A percentile compares a stretch with the other conserved stretches of the same genome.
phyloP scores from a whole-genome alignment of 2,113 vertebrate genomes.

The Paradisaea rubra region DNA sequence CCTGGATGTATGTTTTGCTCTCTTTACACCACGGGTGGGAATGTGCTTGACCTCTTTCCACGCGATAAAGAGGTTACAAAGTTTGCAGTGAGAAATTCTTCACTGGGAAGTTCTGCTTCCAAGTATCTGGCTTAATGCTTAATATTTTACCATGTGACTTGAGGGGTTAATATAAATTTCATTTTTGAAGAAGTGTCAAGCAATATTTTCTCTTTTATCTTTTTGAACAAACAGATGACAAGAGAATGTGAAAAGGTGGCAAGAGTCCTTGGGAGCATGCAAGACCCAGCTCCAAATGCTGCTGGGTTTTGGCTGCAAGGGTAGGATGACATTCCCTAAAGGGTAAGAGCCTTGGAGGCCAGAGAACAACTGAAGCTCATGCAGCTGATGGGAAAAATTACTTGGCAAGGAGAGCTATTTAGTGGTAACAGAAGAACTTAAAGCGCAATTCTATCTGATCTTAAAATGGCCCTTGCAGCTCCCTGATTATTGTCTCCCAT shows the following conservation, averaged over 20 bases:
- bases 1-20: neutral
- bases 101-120: neutral
- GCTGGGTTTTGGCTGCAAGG: neutral
- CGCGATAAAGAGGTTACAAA: neutral
- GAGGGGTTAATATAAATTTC: neutral
- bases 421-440: constrained; percentile 12
- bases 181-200: neutral
- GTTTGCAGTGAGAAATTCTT: neutral
- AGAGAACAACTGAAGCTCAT: neutral
- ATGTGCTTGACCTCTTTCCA: neutral
- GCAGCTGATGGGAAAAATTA: neutral
- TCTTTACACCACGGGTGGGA: neutral
- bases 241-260: neutral
- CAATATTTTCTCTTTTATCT: neutral
- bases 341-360: neutral
- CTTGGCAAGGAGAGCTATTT: neutral
- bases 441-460: constrained; percentile 23
- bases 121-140: neutral
- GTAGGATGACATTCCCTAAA: neutral
- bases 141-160: neutral
- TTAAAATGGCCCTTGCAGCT: constrained; percentile 1
- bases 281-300: neutral
- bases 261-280: neutral
- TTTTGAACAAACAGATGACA: neutral
- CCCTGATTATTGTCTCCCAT: neutral